Base-by-base conservation (phyloP, 2,113 vertebrate genomes). In the Triplophysa rosa region DNA sequence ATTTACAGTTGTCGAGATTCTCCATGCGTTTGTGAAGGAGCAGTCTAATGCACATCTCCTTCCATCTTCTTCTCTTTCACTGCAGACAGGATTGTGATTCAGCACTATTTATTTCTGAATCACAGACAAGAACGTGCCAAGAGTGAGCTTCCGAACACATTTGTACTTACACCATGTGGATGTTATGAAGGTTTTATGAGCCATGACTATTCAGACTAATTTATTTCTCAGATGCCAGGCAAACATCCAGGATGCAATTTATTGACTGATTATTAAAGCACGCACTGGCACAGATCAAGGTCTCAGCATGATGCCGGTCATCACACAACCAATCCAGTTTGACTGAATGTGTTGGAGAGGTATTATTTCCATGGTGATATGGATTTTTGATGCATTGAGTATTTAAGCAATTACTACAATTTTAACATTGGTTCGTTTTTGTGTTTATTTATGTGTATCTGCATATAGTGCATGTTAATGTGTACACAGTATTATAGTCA, bases 211-310 rank as follows among this genome's bases (percentile, higher is more conserved):
- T 67, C 52, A 67, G 62, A 29, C 71, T 63, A 66, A 63, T 61
- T 56, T 66, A 52, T 83, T 79, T 77, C 61, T 54, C 64, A 74
- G 24, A 83, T 63, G 37, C 72, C 24, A 69, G 73, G 71, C 82
- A 75, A 47, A 62, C 49, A 61, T 80, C 78, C 82, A 83, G 78
- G 33, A 52, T 58, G 40, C 61, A 66, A n/a, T 71, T 80, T 71
- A 80, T 61, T 47, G 56, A 72, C 23, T 23, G 59, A 79, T 73
- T 83, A 83, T 75, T 68, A 74, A 66, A 68, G 52, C 54, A 49
- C 56, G 42, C 67, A 61, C 67, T 67, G 76, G 68, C 63, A 52
- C 70, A 64, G 64, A 82, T 67, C 63, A 67, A 73, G 65, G 52
- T 73, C 56, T 58, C 69, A 24, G 56, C 70, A 67, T 74, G 64